Evolutionary conservation across 1,140 invertebrate species (phyloP), one percentile per base, ranked within the genome.

Genomic region (Pogonognathellus flavescens): DNA sequence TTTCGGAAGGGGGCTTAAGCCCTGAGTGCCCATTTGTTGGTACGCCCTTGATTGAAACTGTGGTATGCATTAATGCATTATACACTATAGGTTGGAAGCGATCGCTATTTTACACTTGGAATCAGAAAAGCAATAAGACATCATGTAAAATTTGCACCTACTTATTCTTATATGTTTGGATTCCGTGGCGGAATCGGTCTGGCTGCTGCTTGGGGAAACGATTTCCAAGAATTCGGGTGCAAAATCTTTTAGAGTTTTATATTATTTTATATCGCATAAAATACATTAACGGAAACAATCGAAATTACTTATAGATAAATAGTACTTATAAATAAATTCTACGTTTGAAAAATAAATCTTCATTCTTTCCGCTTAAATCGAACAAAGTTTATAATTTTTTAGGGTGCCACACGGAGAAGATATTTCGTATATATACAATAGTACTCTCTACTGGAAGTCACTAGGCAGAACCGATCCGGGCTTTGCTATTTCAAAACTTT

Each of bases 321-420:
- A n/a, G n/a, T n/a, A n/a, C n/a, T n/a, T n/a, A n/a, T n/a, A n/a
- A n/a, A n/a, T n/a, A n/a, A n/a, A n/a, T n/a, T n/a, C n/a, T n/a
- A n/a, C n/a, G n/a, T n/a, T n/a, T n/a, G n/a, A n/a, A n/a, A n/a
- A n/a, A n/a, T n/a, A n/a, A n/a, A n/a, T n/a, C n/a, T n/a, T n/a
- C n/a, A n/a, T n/a, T n/a, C n/a, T n/a, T n/a, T n/a, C n/a, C n/a
- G n/a, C n/a, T n/a, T n/a, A n/a, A n/a, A n/a, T n/a, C n/a, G n/a
- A 13, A 53, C 52, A 53, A 53, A 7, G 53, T 55, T 55, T 55
- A 9, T 55, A 18, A 76, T 2, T 76, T 80, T 66, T 50, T 84
- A 83, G 86, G 10, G 86, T 84, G 6, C n/a, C 86, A 8, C 86
- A 87, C 25, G 84, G 84, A 13, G 86, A 85, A 76, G 86, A 86